Base-by-base conservation (phyloP, 2,888 invertebrate genomes). In the Phoenoteleia sp. region DNA sequence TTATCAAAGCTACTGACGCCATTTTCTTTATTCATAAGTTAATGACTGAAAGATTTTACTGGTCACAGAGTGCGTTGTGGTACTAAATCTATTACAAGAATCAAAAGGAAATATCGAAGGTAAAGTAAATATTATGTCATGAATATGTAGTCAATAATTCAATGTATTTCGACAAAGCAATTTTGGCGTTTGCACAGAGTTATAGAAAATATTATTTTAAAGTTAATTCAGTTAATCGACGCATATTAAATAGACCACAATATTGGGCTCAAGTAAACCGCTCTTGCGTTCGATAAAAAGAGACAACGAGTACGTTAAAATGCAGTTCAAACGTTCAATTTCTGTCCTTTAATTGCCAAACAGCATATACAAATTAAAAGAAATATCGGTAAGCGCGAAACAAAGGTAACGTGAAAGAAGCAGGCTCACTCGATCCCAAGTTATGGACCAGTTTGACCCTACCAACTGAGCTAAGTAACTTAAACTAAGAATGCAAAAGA, bases 221-320 rank as follows among this genome's bases (percentile, higher is more conserved):
- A 62, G 49, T 62, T 74, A 74, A 2, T 62, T 62, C 25, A 56
- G 15, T 56, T 19, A 58, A 58, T 47, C 13, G n/a, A 67, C 27
- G 71, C 52, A 60, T 52, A 29, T 62, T 52, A 47, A 60, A 72
- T 74, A 7, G 64, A 60, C 19, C 42, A 25, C 27, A 64, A 75
- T 29, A 21, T 64, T 75, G 64, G 64, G 64, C 52, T 64, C 75
- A 64, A 75, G 56, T 64, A 64, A 64, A 75, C 49, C 39, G 23
- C 47, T 47, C 23, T 72, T 33, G 9, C 2, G 17, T 11, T 11
- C 13, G 11, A 56, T 33, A 13, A 21, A 33, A 36, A 19, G 21
- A 29, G 25, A 42, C 42, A 15, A 11, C 42, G 15, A 15, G 7
- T 29, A 29, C 7, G 7, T 45, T 21, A 2, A 17, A 21, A 45